A percentile compares a stretch with the other conserved stretches of the same genome.
Evolutionary conservation across 2,113 vertebrate species (phyloP).

Genomic region (Myotis yumanensis): DNA sequence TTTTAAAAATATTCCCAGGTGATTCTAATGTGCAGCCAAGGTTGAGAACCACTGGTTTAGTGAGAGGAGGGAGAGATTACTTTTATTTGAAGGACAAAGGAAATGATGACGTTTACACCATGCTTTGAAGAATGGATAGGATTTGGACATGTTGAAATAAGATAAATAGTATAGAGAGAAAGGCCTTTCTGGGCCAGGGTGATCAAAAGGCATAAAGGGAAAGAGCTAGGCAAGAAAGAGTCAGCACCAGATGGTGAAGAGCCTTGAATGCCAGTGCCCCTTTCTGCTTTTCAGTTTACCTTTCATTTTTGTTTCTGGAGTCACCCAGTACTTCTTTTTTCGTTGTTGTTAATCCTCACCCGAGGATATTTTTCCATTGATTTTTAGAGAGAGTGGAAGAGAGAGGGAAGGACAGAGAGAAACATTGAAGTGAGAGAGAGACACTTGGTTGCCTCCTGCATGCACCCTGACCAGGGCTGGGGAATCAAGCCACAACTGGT

Average conservation of each 20-base stretch:
- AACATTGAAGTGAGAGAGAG: not conserved
- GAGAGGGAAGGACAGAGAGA: not conserved
- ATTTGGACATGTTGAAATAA: slow-evolving; percentile 38
- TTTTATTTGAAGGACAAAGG: slow-evolving; percentile 10
- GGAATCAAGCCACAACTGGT: not conserved
- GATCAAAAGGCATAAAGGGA: not conserved
- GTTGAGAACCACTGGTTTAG: not conserved
- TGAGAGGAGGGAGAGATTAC: slow-evolving; percentile 24
- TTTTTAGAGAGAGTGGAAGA: not conserved
- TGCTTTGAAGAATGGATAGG: slow-evolving; percentile 46
- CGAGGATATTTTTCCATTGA: not conserved
- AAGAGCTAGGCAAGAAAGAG: not conserved
- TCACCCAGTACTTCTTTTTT: not conserved
- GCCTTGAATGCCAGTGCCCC: slow-evolving; percentile 43
- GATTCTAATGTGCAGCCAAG: no score
- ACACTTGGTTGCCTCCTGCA: not conserved
- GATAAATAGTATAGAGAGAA: slow-evolving; percentile 25
- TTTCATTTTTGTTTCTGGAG: slow-evolving; percentile 57
- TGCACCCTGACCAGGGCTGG: not conserved
- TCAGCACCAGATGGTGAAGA: not conserved
- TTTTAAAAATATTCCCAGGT: no score
- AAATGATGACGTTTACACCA: slow-evolving; percentile 39
- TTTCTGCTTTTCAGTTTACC: slow-evolving; percentile 44
- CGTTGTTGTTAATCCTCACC: no score
- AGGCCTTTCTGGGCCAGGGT: not conserved